phyloP scores from a whole-genome alignment of 2,888 invertebrate species.

The Philhelius pedissequus region DNA sequence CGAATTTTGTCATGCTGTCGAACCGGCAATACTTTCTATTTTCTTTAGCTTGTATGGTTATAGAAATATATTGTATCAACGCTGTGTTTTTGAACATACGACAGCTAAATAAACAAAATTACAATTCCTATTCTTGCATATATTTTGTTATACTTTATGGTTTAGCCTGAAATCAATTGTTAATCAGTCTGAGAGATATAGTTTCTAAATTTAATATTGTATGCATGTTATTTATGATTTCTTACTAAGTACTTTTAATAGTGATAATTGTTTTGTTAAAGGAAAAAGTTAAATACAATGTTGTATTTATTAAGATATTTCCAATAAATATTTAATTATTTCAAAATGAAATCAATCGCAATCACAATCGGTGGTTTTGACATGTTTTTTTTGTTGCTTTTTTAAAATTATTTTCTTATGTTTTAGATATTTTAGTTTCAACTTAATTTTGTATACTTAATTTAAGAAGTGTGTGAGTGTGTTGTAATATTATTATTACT shows the following conservation, averaged over 20 bases:
- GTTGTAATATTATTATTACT: slow-evolving; percentile 46
- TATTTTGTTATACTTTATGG: slow-evolving; percentile 48
- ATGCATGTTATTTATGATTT: slow-evolving; percentile 8
- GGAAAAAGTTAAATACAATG: slow-evolving; percentile 25
- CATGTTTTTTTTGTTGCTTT: slow-evolving; percentile 57
- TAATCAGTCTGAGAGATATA: slow-evolving; percentile 57
- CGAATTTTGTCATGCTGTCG: not conserved
- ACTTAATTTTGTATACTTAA: slow-evolving; percentile 57
- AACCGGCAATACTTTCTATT: not conserved
- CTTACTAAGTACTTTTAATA: slow-evolving; percentile 43
- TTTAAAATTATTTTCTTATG: slow-evolving; percentile 70
- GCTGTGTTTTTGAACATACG: slow-evolving; percentile 6
- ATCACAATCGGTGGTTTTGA: slow-evolving; percentile 79
- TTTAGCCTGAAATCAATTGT: slow-evolving; percentile 45
- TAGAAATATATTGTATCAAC: slow-evolving; percentile 17
- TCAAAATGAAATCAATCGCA: slow-evolving; percentile 75
- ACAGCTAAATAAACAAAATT: slow-evolving; percentile 21
- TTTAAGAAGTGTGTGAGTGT: slow-evolving; percentile 52
- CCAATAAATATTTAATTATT: slow-evolving; percentile 55
- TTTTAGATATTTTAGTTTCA: slow-evolving; percentile 63
- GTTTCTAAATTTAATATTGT: slow-evolving; percentile 37
- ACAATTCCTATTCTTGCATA: slow-evolving; percentile 34
- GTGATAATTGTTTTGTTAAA: slow-evolving; percentile 9
- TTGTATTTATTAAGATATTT: slow-evolving; percentile 21
- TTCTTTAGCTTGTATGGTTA: slow-evolving; percentile 2